Percentiles rank a stretch among this genome's conserved stretches.
Conservation (phyloP, 2,797 vertebrate species). For the Molossus alvarezi region DNA sequence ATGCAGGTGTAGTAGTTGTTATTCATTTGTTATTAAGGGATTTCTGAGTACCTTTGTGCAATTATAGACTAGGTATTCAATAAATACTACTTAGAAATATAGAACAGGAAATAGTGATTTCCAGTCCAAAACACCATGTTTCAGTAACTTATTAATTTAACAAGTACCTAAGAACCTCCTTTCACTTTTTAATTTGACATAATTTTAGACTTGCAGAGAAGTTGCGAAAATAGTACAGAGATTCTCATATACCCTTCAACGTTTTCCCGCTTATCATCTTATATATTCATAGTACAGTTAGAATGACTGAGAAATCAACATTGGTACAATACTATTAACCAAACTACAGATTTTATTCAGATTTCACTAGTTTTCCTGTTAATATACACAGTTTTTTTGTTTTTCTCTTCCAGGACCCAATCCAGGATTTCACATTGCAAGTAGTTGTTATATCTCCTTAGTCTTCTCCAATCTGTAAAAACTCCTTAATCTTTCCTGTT, state of each 20-base stretch:
- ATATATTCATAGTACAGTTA: background rate
- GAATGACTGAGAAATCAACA: background rate
- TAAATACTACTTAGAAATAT: background rate
- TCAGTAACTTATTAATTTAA: background rate
- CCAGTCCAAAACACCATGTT: background rate
- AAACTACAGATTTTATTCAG: background rate
- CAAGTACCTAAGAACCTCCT: background rate
- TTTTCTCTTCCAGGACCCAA: background rate
- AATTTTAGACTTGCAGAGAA: background rate
- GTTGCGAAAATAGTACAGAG: background rate
- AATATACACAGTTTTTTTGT: too few relatives aligned
- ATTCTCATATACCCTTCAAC: background rate
- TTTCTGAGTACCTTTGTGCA: background rate
- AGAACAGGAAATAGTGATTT: background rate
- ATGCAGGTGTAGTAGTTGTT: background rate
- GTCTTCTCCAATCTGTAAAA: background rate
- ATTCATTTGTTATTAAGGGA: background rate
- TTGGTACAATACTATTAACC: background rate
- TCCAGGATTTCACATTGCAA: background rate
- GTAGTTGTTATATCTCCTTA: background rate
- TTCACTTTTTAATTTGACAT: background rate
- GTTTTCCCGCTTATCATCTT: background rate
- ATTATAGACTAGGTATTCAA: background rate
- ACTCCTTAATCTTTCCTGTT: background rate
- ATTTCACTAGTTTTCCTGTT: background rate